phyloP scores from a whole-genome alignment of 2,888 invertebrate species.

The Ganaspis brasiliensis region DNA sequence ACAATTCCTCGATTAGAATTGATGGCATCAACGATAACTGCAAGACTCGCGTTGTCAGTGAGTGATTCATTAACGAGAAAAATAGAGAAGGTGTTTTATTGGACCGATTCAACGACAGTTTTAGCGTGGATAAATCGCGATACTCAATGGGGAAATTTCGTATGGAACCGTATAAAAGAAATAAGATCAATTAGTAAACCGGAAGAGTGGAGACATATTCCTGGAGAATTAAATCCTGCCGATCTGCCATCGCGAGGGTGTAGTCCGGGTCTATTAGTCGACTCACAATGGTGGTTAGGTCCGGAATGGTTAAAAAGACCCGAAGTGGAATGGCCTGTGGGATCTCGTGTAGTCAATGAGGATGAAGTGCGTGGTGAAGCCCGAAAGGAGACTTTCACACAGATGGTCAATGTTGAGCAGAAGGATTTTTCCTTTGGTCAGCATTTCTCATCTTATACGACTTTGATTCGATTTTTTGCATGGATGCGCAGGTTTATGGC shows the following conservation, averaged over 20 bases:
- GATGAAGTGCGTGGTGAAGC: constrained; percentile 55
- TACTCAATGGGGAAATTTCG: constrained; percentile 65
- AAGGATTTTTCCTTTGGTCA: background rate
- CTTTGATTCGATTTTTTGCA: constrained; percentile 26
- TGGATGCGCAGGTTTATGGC: constrained; percentile 30
- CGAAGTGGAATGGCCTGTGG: constrained; percentile 62
- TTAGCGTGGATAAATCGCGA: constrained; percentile 50
- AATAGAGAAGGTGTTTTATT: constrained; percentile 55
- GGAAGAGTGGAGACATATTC: constrained; percentile 67
- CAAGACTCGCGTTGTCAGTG: constrained; percentile 53
- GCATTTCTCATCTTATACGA: constrained; percentile 39
- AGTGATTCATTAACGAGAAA: constrained; percentile 38
- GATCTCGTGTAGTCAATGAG: constrained; percentile 19
- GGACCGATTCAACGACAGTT: constrained; percentile 64
- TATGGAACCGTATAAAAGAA: constrained; percentile 65
- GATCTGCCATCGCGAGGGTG: constrained; percentile 73
- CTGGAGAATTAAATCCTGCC: constrained; percentile 69
- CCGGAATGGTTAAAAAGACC: constrained; percentile 66
- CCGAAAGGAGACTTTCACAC: constrained; percentile 45
- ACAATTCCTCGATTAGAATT: constrained; percentile 71
- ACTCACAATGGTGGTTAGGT: constrained; percentile 72
- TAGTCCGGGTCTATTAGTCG: constrained; percentile 58
- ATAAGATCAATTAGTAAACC: constrained; percentile 52
- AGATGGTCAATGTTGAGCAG: background rate
- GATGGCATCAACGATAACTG: constrained; percentile 67